Conservation (phyloP, 1,140 invertebrate genomes). For the Hylaeus volcanicus region DNA sequence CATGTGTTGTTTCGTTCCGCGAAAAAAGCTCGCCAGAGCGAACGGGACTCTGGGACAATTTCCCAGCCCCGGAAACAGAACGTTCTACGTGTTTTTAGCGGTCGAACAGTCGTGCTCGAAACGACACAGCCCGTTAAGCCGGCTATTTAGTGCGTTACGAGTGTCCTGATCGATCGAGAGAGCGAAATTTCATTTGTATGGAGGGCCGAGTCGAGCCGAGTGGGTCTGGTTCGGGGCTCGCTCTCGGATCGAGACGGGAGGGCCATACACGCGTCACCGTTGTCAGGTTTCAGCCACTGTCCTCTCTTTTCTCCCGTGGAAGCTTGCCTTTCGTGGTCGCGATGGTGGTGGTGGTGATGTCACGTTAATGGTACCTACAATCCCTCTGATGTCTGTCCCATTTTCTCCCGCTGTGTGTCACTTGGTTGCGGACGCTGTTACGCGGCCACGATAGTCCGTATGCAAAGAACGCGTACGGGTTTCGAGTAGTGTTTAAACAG, state of each 20-base stretch:
- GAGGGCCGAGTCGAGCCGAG: no score
- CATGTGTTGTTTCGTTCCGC: conserved; percentile 40
- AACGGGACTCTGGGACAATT: background rate
- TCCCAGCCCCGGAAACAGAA: conserved; percentile 24
- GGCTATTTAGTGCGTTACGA: conserved; percentile 24
- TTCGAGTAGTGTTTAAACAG: background rate
- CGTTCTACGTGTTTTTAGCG: conserved; percentile 23
- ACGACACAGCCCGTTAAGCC: conserved; percentile 11
- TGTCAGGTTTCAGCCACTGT: background rate
- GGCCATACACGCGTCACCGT: background rate
- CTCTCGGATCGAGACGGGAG: background rate
- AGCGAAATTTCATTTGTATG: conserved; percentile 43
- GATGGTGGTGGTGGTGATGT: background rate
- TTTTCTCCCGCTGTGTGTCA: background rate
- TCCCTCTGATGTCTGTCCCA: background rate
- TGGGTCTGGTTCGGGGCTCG: no score
- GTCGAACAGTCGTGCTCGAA: background rate
- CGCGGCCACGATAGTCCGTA: background rate
- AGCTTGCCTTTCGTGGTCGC: background rate
- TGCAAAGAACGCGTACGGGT: background rate
- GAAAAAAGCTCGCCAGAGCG: conserved; percentile 20
- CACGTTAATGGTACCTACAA: background rate
- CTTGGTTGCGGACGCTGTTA: background rate
- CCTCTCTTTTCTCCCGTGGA: background rate
- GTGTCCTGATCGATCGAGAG: conserved; percentile 13